Evolutionary conservation across 2,888 invertebrate species (phyloP).

Genomic region (Conchocele bisecta): DNA sequence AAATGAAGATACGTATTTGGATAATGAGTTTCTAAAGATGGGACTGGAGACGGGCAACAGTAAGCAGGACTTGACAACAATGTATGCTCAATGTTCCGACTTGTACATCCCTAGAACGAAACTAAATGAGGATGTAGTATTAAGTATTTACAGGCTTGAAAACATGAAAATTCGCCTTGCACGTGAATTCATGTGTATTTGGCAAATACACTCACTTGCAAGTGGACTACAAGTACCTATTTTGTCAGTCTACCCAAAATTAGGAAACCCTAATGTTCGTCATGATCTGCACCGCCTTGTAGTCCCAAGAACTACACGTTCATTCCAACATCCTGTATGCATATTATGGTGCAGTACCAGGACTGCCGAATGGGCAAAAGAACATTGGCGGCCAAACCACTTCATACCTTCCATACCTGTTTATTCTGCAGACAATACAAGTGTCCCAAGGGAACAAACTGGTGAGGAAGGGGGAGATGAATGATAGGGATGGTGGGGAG

Average conservation of each 20-base stretch:
- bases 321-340: background rate
- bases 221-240: slow-evolving; percentile 25
- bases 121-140: too few relatives aligned
- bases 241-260: slow-evolving; percentile 23
- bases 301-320: background rate
- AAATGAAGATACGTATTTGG: too few relatives aligned
- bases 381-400: background rate
- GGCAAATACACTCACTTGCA: slow-evolving; percentile 25
- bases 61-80: background rate
- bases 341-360: background rate
- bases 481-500: too few relatives aligned
- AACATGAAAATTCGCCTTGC: too few relatives aligned
- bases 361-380: background rate
- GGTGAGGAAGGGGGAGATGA: too few relatives aligned
- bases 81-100: background rate
- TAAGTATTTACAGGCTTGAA: too few relatives aligned
- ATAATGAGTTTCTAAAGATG: too few relatives aligned
- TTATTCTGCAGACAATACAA: background rate
- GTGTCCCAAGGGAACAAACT: too few relatives aligned
- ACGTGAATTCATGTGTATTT: slow-evolving; percentile 31
- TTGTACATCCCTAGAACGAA: too few relatives aligned
- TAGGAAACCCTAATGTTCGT: slow-evolving; percentile 20
- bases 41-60: too few relatives aligned
- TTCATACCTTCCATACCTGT: background rate
- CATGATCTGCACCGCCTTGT: slow-evolving; percentile 22